Percentiles rank a stretch among this genome's conserved stretches.
Conservation (phyloP, 2,797 vertebrate genomes). For the Otolemur crassicaudatus region DNA sequence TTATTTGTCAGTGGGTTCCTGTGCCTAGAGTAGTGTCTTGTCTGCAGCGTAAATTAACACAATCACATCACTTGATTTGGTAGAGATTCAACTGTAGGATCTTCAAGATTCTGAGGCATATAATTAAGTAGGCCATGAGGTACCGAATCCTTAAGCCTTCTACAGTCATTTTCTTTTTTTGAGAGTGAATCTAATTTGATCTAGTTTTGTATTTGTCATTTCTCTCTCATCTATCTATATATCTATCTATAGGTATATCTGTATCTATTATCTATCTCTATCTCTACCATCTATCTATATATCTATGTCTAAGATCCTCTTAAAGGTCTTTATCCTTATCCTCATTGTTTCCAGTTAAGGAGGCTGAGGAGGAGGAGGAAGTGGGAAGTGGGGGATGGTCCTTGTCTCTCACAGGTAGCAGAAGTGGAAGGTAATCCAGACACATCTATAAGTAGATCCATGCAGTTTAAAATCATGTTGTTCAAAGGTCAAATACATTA, state of each 20-base stretch:
- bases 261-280: not conserved
- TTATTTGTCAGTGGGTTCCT: not conserved
- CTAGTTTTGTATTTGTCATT: not conserved
- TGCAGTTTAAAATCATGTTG: not conserved
- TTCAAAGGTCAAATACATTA: not conserved
- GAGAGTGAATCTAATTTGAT: not conserved
- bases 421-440: not conserved
- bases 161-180: not conserved
- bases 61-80: not conserved
- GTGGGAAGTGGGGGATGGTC: not conserved
- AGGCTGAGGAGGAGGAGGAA: not conserved
- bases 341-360: too few species aligned
- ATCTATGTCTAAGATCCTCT: too few species aligned
- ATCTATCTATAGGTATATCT: too few species aligned
- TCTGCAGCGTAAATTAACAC: not conserved
- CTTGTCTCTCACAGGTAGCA: not conserved
- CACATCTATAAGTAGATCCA: not conserved
- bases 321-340: too few species aligned
- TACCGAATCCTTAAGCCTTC: not conserved
- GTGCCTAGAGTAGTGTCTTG: not conserved
- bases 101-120: not conserved
- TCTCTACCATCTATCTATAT: not conserved
- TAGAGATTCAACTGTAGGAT: not conserved
- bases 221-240: not conserved
- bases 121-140: not conserved